Percentiles rank a stretch among this genome's conserved stretches.
Evolutionary conservation across 2,113 vertebrate genomes (phyloP).

Genomic region (Chascanopsetta lugubris): DNA sequence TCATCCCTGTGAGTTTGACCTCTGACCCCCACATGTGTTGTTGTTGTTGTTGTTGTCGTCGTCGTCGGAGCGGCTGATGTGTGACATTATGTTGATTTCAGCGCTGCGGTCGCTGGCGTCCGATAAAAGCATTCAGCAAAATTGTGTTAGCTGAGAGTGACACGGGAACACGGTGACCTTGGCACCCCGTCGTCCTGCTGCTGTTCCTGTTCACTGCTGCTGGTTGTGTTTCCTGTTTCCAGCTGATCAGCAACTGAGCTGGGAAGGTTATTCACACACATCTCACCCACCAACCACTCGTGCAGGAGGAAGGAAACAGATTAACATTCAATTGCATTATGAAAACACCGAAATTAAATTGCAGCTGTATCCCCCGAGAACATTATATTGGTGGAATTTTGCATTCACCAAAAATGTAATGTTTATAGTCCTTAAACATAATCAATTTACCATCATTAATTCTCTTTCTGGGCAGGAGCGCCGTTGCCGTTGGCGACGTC

Average conservation of each 20-base stretch:
- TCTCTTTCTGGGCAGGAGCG: too few relatives aligned
- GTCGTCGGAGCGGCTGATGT: neutral
- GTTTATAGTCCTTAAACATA: too few relatives aligned
- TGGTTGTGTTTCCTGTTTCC: neutral
- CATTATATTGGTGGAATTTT: too few relatives aligned
- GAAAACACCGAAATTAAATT: too few relatives aligned
- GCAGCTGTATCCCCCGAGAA: too few relatives aligned
- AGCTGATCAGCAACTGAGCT: neutral
- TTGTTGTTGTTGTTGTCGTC: too few relatives aligned
- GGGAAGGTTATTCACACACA: neutral
- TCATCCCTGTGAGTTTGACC: neutral
- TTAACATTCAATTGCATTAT: too few relatives aligned
- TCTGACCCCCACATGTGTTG: neutral
- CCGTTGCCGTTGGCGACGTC: too few relatives aligned
- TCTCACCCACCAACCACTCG: too few relatives aligned
- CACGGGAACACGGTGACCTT: neutral
- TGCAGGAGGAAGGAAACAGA: too few relatives aligned
- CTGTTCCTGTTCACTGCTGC: neutral
- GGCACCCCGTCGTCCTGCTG: neutral
- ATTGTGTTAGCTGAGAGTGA: neutral
- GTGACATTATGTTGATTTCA: neutral
- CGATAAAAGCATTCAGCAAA: constrained; percentile 8
- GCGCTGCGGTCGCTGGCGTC: neutral
- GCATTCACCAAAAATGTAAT: too few relatives aligned
- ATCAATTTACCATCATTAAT: too few relatives aligned